These are phyloP conservation scores for Cyclopterus lumpus DNA, from an alignment of 2,797 vertebrate genomes.

Conservation along the genomic window DNA sequence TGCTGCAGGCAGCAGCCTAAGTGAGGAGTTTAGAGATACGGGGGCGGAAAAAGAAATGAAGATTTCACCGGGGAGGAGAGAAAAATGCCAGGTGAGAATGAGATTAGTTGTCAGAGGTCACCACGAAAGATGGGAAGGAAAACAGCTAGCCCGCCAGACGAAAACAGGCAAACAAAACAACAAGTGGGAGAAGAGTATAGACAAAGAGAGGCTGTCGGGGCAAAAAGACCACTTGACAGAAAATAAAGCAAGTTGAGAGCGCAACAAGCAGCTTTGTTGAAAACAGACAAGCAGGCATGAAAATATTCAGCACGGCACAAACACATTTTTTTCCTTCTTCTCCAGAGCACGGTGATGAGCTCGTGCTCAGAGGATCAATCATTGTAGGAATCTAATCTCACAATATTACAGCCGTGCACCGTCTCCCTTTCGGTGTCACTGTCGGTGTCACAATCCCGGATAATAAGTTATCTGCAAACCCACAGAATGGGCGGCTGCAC, in stretches of 20 bases:
- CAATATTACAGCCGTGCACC: constrained; percentile 44
- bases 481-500: constrained; percentile 26
- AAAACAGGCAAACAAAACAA: constrained; percentile 37
- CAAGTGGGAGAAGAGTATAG: constrained; percentile 39
- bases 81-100: constrained; percentile 28
- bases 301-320: constrained; percentile 12
- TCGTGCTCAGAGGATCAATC: constrained; percentile 51
- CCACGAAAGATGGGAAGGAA: constrained; percentile 8
- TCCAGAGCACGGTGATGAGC: constrained; percentile 12
- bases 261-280: constrained; percentile 39
- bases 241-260: constrained; percentile 34
- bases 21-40: constrained; percentile 37
- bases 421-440: constrained; percentile 29
- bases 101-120: constrained; percentile 46
- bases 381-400: constrained; percentile 58
- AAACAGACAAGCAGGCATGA: constrained; percentile 31
- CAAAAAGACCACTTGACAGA: constrained; percentile 16
- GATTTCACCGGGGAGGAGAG: constrained; percentile 44
- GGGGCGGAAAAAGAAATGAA: constrained; percentile 38
- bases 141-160: constrained; percentile 22
- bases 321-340: not conserved
- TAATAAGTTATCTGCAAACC: constrained; percentile 57
- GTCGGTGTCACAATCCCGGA: constrained; percentile 47
- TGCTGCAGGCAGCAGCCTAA: constrained; percentile 42
- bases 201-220: constrained; percentile 16